phyloP scores from a whole-genome alignment of 2,888 invertebrate genomes.

The Drosophila putrida region DNA sequence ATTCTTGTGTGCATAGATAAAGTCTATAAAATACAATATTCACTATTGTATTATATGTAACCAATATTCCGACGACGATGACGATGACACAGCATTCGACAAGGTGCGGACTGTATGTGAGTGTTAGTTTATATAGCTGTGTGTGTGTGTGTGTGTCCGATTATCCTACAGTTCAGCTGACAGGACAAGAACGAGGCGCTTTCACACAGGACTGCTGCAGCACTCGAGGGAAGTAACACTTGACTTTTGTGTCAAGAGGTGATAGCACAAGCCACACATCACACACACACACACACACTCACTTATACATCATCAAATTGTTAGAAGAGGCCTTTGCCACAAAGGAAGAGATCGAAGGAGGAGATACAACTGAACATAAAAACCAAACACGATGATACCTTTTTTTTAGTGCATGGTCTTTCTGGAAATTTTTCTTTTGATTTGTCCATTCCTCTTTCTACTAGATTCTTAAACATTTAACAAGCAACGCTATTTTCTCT shows the following conservation, averaged over 20 bases:
- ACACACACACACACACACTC: conserved; percentile 1
- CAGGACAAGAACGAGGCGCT: conserved; percentile 36
- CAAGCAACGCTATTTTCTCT: too few species aligned
- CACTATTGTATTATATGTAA: conserved; percentile 9
- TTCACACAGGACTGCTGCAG: conserved; percentile 56
- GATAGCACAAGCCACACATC: conserved; percentile 22
- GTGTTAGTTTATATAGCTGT: too few species aligned
- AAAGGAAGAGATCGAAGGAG: not conserved
- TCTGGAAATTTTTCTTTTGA: not conserved
- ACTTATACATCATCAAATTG: conserved; percentile 26
- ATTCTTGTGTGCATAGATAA: conserved; percentile 25
- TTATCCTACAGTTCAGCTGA: conserved; percentile 43
- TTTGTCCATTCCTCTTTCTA: conserved; percentile 9
- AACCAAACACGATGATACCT: conserved; percentile 38
- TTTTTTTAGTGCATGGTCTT: conserved; percentile 28
- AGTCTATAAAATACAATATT: conserved; percentile 30
- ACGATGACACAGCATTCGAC: conserved; percentile 57
- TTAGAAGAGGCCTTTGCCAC: conserved; percentile 32
- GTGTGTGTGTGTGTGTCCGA: conserved; percentile 36
- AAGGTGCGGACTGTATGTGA: conserved; percentile 9
- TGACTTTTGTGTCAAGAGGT: conserved; percentile 78
- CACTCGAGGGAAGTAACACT: conserved; percentile 74
- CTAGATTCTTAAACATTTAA: not conserved
- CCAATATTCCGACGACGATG: conserved; percentile 54
- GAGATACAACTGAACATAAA: conserved; percentile 32